phyloP scores from a whole-genome alignment of 1,140 invertebrate genomes.

The Hormaphis cornu region DNA sequence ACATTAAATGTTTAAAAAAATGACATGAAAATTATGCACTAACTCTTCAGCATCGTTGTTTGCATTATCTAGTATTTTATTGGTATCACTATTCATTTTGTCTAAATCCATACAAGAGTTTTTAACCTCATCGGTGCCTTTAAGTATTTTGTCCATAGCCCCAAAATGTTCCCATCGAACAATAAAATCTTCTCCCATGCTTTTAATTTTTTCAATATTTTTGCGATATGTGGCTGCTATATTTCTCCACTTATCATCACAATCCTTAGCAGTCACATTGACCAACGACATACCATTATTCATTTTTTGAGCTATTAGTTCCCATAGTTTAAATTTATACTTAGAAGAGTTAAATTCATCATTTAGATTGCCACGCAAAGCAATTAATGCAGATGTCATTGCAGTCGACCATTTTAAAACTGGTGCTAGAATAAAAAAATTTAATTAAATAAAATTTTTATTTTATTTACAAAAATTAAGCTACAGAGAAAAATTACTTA shows the following conservation, averaged over 20 bases:
- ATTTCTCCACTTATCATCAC: constrained; percentile 35
- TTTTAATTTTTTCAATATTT: constrained; percentile 33
- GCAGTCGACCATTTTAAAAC: constrained; percentile 32
- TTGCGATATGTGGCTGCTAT: constrained; percentile 34
- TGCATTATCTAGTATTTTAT: not conserved
- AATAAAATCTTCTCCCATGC: constrained; percentile 21
- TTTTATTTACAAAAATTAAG: not conserved
- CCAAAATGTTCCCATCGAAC: constrained; percentile 34
- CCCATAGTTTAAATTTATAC: constrained; percentile 34
- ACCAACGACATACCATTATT: not conserved
- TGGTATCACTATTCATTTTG: not conserved
- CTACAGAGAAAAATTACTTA: not conserved
- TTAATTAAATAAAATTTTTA: not conserved
- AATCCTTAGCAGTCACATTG: constrained; percentile 33
- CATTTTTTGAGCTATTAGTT: constrained; percentile 27
- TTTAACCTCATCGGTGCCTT: constrained; percentile 26
- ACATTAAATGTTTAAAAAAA: not conserved
- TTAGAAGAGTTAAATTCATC: constrained; percentile 23
- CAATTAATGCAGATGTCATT: constrained; percentile 32
- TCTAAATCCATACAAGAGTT: constrained; percentile 8
- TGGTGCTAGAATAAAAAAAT: constrained; percentile 9
- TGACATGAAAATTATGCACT: not conserved
- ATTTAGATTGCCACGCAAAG: constrained; percentile 29
- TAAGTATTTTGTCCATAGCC: constrained; percentile 33
- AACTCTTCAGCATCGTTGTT: constrained; percentile 3